phyloP scores from a whole-genome alignment of 2,888 invertebrate genomes.

The Fragum sueziense region DNA sequence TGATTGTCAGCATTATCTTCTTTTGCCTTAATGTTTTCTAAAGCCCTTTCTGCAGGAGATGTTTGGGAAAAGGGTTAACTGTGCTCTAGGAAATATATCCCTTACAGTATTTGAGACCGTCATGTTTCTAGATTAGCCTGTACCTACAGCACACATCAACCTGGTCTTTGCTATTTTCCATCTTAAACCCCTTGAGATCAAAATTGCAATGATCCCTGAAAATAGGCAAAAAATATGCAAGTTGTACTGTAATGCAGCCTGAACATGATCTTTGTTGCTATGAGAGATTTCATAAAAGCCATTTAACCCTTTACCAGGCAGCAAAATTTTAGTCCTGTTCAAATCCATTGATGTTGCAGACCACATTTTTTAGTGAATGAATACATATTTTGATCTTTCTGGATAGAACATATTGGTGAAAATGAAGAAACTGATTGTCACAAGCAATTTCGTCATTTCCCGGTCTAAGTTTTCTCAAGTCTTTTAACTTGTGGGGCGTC shows the following conservation, averaged over 20 bases:
- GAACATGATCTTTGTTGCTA: too few relatives aligned
- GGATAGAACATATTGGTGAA: not conserved
- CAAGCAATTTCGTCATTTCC: not conserved
- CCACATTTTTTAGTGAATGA: not conserved
- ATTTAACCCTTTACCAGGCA: not conserved
- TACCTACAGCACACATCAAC: not conserved
- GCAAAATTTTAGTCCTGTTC: conserved; percentile 1
- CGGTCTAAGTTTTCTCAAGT: not conserved
- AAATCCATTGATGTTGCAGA: too few relatives aligned
- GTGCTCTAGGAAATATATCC: too few relatives aligned
- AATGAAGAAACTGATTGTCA: not conserved
- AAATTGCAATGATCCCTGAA: not conserved
- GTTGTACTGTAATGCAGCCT: too few relatives aligned
- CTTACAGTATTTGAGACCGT: too few relatives aligned
- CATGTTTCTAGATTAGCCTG: not conserved
- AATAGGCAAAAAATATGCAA: not conserved
- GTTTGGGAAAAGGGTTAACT: too few relatives aligned
- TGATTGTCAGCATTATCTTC: too few relatives aligned
- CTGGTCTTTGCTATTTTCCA: not conserved
- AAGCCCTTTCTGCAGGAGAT: too few relatives aligned
- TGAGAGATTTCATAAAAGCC: too few relatives aligned
- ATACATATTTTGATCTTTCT: not conserved
- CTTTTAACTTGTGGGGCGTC: not conserved
- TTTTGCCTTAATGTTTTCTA: too few relatives aligned
- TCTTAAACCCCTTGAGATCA: not conserved